Percentiles rank a stretch among this genome's conserved stretches.
Conservation (phyloP, 2,797 vertebrate species). For the Setipinna tenuifilis region DNA sequence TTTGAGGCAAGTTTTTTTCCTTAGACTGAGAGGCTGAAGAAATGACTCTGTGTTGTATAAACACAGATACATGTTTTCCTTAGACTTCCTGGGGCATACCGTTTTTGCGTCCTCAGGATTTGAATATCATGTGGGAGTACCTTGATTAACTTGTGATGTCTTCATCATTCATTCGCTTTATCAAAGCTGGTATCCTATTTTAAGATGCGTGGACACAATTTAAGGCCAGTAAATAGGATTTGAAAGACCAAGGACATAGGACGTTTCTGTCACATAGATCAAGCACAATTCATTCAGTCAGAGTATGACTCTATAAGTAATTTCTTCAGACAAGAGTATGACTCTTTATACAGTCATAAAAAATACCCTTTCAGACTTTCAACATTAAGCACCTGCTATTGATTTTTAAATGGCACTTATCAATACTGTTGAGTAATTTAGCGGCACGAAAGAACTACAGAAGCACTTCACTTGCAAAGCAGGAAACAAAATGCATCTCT, state of each 20-base stretch:
- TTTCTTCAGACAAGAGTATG: slow-evolving; percentile 21
- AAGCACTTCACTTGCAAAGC: slow-evolving; percentile 49
- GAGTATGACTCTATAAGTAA: not conserved
- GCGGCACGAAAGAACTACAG: slow-evolving; percentile 59
- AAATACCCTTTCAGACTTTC: not conserved
- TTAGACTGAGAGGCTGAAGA: not conserved
- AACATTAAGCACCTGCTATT: not conserved
- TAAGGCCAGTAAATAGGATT: slow-evolving; percentile 32
- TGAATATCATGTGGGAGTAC: not conserved
- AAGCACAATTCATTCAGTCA: slow-evolving; percentile 19
- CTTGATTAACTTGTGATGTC: not conserved
- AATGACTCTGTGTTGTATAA: not conserved
- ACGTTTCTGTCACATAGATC: slow-evolving; percentile 8
- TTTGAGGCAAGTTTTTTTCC: not conserved
- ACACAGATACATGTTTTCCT: slow-evolving; percentile 1
- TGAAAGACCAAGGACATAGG: slow-evolving; percentile 38
- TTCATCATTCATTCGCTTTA: not conserved
- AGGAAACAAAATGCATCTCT: not conserved
- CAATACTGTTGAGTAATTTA: slow-evolving; percentile 54
- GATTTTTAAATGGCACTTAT: slow-evolving; percentile 66
- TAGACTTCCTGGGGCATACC: not conserved
- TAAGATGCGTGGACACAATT: slow-evolving; percentile 36
- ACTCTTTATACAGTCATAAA: not conserved
- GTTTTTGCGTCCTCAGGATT: not conserved
- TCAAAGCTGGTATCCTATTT: slow-evolving; percentile 16